These are phyloP conservation scores for Hydractinia symbiolongicarpus DNA, from an alignment of 30 jellyfish, hydroid and myxozoan genomes.

Conservation along the genomic window DNA sequence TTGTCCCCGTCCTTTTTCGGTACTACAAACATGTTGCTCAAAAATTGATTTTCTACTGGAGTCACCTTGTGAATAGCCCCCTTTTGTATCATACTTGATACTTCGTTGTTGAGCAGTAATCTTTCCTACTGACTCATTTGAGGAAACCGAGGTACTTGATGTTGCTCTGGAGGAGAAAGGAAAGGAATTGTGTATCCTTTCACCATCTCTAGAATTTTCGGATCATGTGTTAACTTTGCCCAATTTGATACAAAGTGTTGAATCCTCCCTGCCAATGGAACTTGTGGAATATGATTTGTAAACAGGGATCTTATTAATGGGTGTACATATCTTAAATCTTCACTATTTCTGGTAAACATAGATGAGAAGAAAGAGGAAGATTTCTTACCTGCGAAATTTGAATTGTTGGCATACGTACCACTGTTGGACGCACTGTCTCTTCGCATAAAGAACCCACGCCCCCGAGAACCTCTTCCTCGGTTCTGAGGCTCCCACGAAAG, in stretches of 20 bases:
- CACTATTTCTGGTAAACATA: too few relatives aligned
- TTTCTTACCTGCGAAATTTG: too few relatives aligned
- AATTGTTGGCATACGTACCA: too few relatives aligned
- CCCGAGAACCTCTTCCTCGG: too few relatives aligned
- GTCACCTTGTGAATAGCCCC: slow-evolving; percentile 7
- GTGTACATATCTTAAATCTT: too few relatives aligned
- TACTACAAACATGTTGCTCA: slow-evolving; percentile 19
- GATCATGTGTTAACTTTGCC: slow-evolving; percentile 14
- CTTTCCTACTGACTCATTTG: not conserved
- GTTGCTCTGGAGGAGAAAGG: not conserved
- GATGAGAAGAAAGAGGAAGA: too few relatives aligned
- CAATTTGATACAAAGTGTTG: not conserved
- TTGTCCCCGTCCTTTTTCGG: slow-evolving; percentile 19
- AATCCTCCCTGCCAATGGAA: too few relatives aligned
- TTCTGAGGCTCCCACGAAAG: too few relatives aligned
- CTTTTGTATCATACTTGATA: not conserved
- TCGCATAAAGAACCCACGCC: too few relatives aligned
- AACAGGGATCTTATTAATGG: too few relatives aligned
- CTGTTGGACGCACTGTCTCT: too few relatives aligned
- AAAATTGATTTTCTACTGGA: not conserved
- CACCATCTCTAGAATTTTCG: not conserved
- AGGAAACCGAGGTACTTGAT: not conserved
- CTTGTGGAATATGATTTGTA: too few relatives aligned
- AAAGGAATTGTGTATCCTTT: slow-evolving; percentile 15
- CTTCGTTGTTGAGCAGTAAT: not conserved